Conservation (phyloP, 1,140 invertebrate genomes). For the Papilio machaon region DNA sequence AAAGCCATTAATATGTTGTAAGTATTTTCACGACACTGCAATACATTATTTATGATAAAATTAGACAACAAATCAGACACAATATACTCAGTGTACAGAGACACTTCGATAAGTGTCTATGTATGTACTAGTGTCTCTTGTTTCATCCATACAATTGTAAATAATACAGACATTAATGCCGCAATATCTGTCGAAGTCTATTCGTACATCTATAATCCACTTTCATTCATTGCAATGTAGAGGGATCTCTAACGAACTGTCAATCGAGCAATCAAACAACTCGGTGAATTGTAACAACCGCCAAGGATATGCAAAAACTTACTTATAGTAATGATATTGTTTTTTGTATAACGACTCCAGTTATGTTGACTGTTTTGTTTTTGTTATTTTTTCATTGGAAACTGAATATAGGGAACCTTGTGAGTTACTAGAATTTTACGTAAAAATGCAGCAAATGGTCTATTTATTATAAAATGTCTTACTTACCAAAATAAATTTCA, state of each 20-base stretch:
- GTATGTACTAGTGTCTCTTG: too few species aligned
- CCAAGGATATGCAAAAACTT: slow-evolving; percentile 73
- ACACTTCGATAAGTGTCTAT: too few species aligned
- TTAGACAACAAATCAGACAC: too few species aligned
- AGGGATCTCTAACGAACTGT: slow-evolving; percentile 36
- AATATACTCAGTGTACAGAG: too few species aligned
- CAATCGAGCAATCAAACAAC: slow-evolving; percentile 54
- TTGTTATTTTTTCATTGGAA: slow-evolving; percentile 37
- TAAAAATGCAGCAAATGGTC: background rate
- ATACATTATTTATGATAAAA: too few species aligned
- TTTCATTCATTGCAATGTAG: slow-evolving; percentile 59
- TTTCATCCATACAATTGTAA: too few species aligned
- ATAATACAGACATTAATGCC: too few species aligned
- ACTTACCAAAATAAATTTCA: background rate
- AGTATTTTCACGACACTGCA: too few species aligned
- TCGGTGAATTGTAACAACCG: slow-evolving; percentile 61
- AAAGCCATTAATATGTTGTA: too few species aligned
- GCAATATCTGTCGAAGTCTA: too few species aligned
- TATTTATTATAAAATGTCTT: background rate
- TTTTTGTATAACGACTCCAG: slow-evolving; percentile 30
- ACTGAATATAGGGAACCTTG: slow-evolving; percentile 19
- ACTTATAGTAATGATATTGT: slow-evolving; percentile 36
- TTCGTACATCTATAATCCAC: slow-evolving; percentile 38
- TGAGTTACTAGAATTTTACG: background rate
- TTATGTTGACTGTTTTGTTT: background rate